Percentiles rank a stretch among this genome's conserved stretches.
Evolutionary conservation across 1,140 invertebrate species (phyloP).

Genomic region (Amyelois transitella): DNA sequence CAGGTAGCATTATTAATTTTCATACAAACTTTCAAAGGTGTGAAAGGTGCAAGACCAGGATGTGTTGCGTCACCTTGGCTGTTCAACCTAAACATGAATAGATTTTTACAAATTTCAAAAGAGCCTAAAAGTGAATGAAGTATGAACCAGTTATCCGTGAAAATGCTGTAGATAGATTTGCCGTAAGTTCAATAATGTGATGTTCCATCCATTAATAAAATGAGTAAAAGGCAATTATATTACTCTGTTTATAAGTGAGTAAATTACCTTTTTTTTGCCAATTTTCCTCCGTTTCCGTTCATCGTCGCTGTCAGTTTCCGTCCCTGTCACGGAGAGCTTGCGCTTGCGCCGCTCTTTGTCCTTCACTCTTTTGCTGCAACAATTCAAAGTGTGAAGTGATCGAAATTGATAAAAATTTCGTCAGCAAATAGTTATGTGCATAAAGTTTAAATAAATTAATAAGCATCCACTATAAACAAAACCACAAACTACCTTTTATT

Average conservation of each 20-base stretch:
- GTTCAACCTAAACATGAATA: too few relatives aligned
- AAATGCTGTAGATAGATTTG: not conserved
- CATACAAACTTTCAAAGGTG: too few relatives aligned
- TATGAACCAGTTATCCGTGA: too few relatives aligned
- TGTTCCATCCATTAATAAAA: too few relatives aligned
- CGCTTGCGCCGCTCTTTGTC: conserved; percentile 43
- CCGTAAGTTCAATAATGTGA: not conserved
- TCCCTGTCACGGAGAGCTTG: conserved; percentile 37
- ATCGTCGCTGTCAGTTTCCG: conserved; percentile 37
- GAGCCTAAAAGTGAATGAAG: too few relatives aligned
- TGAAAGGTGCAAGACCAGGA: too few relatives aligned
- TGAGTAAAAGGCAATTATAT: not conserved
- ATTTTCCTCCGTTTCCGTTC: conserved; percentile 36
- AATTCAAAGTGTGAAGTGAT: not conserved
- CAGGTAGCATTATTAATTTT: too few relatives aligned
- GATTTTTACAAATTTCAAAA: too few relatives aligned
- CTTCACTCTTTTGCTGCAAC: conserved; percentile 33
- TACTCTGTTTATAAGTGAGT: not conserved
- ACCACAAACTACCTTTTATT: conserved; percentile 35
- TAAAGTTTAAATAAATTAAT: too few relatives aligned
- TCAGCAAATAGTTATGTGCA: not conserved
- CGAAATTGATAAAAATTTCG: not conserved
- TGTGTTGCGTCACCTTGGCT: too few relatives aligned
- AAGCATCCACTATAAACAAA: too few relatives aligned
- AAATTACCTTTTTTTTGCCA: conserved; percentile 43